phyloP scores from a whole-genome alignment of 2,888 invertebrate genomes.

The Stomorhina lunata region DNA sequence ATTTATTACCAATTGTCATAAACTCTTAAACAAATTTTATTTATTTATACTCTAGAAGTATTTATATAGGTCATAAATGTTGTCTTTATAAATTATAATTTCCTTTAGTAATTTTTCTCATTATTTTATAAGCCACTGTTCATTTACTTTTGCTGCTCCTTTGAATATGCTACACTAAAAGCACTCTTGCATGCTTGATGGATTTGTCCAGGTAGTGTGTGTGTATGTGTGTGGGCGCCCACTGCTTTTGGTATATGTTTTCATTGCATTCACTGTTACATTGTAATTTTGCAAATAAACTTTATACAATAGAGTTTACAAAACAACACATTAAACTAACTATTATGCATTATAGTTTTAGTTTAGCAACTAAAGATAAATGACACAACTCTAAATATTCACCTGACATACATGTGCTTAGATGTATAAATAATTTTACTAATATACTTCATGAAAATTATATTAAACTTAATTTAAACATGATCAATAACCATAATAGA shows the following conservation, averaged over 20 bases:
- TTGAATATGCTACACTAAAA: neutral
- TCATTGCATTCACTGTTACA: neutral
- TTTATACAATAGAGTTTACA: slow-evolving; percentile 42
- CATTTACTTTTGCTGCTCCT: neutral
- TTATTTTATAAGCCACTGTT: neutral
- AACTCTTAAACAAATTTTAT: no score
- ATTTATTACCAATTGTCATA: no score
- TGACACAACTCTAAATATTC: neutral
- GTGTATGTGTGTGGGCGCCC: neutral
- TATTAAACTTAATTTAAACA: slow-evolving; percentile 58
- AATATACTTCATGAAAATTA: slow-evolving; percentile 37
- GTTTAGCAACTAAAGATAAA: slow-evolving; percentile 28
- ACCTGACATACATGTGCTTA: slow-evolving; percentile 5
- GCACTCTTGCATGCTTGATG: slow-evolving; percentile 1
- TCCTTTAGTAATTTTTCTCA: no score
- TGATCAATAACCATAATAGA: slow-evolving; percentile 57
- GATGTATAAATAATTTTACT: neutral
- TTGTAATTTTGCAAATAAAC: slow-evolving; percentile 47
- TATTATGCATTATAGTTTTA: slow-evolving; percentile 21
- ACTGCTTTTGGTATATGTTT: neutral
- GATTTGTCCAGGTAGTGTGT: neutral
- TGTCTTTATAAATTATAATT: no score
- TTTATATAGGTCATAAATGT: no score
- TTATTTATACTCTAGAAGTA: no score
- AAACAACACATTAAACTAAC: slow-evolving; percentile 51